Conservation (phyloP, 2,797 vertebrate genomes). For the Urophycis tenuis region DNA sequence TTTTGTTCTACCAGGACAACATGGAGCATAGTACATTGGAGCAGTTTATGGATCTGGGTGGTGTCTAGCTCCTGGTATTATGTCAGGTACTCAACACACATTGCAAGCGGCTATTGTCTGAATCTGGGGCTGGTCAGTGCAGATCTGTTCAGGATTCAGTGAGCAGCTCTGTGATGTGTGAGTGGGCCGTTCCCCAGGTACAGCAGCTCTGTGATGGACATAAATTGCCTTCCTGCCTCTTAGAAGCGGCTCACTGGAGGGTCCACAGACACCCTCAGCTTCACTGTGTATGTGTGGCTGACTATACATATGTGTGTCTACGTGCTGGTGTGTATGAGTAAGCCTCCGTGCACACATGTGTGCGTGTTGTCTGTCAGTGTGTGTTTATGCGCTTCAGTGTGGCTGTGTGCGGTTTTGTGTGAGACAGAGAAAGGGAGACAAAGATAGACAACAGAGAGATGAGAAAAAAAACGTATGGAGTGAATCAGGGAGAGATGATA, state of each 20-base stretch:
- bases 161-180: slow-evolving; percentile 28
- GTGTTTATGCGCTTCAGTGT: slow-evolving; percentile 13
- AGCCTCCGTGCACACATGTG: slow-evolving; percentile 15
- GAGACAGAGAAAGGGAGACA: slow-evolving; percentile 38
- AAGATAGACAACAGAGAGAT: slow-evolving; percentile 23
- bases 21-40: no score
- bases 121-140: slow-evolving; percentile 7
- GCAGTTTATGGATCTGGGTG: background rate
- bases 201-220: slow-evolving; percentile 65
- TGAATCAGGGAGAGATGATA: slow-evolving; percentile 44
- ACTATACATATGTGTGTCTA: slow-evolving; percentile 20
- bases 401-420: background rate
- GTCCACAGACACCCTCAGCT: slow-evolving; percentile 52
- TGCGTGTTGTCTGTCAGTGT: slow-evolving; percentile 14
- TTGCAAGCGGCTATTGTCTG: background rate
- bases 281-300: slow-evolving; percentile 11
- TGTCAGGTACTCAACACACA: background rate
- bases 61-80: background rate
- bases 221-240: slow-evolving; percentile 67
- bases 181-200: slow-evolving; percentile 50
- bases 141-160: slow-evolving; percentile 57
- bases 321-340: slow-evolving; percentile 32
- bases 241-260: slow-evolving; percentile 66
- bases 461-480: slow-evolving; percentile 24
- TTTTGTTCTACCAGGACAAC: background rate